Evolutionary conservation across 2,888 invertebrate genomes (phyloP), one percentile per base, ranked within the genome.

Genomic region (Thereva unica): DNA sequence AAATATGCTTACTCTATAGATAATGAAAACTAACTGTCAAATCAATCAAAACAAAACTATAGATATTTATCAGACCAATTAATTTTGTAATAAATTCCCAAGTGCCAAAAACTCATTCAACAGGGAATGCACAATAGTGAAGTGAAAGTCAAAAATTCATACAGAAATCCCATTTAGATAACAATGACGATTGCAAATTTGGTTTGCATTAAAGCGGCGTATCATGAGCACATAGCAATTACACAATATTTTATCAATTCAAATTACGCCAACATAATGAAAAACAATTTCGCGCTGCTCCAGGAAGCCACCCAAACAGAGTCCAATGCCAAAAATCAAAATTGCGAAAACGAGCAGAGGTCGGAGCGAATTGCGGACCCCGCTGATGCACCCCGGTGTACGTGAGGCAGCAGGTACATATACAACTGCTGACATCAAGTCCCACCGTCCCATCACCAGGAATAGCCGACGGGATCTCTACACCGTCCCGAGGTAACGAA

Each of bases 211-310:
- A 59, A 59, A 59, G 37, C 37, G 59, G 47, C 37, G 47, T 59
- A 59, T 23, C 23, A 59, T 59, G 47, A 23, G 37, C 12, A 59
- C 49, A 59, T 45, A 59, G 38, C 47, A 59, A 59, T 59, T 59
- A 59, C 59, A 59, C 38, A n/a, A 47, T 47, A 59, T 59, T 59
- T 59, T 64, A 64, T 64, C 53, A 64, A 64, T 64, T 53, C 53
- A 42, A 64, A 53, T 52, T 64, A 49, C 59, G 53, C 37, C 35
- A 64, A 53, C 64, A 64, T 64, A 64, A 53, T 64, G 64, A 64
- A 64, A 53, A 42, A 44, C 64, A 53, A 64, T 64, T 64, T 53
- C n/a, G 44, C 10, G 52, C 10, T 23, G 23, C 2, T 23, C 23
- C 23, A 23, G 23, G 23, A 23, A 23, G 23, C 23, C 23, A 23